Evolutionary conservation across 53 echinoderm and acorn worm species (phyloP), one percentile per base, ranked within the genome.

Genomic region (Echinarachnius parma): DNA sequence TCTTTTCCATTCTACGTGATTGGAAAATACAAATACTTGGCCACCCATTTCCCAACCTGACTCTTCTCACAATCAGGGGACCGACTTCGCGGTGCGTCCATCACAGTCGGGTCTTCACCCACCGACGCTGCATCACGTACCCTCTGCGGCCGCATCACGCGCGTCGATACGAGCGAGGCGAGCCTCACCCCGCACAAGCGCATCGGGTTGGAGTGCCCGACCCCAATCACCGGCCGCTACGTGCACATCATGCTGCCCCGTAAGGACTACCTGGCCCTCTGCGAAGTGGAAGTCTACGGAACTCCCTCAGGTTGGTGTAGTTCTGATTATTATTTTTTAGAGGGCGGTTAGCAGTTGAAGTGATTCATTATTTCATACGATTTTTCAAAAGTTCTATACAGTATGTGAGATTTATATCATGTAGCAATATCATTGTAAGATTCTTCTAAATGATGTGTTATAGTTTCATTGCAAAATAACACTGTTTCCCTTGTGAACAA

Each of bases 241-340:
- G 88, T 96, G 1, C 77, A 84, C 27, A 63, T 90, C 16, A 56
- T 82, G 15, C 62, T 82, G 54, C 60, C 70, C 14, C 62, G 80
- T 21, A 76, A 79, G 20, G 82, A 82, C 28, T 71, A 78, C n/a
- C 46, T 96, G 25, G 62, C 80, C 0, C 23, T 96, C 8, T 96
- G 96, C 32, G 96, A 96, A 46, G 91, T 96, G 31, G 66, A 84
- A 64, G 96, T 96, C 27, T 93, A 83, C 31, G 93, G 93, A 9
- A 52, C 35, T 13, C 46, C 62, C 21, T 50, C 52, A 16, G 19
- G n/a, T n/a, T n/a, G n/a, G n/a, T n/a, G n/a, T n/a, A n/a, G n/a
- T n/a, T n/a, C n/a, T n/a, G n/a, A n/a, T n/a, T n/a, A n/a, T n/a
- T n/a, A n/a, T n/a, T n/a, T n/a, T n/a, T n/a, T n/a, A n/a, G n/a